phyloP scores from a whole-genome alignment of 2,888 invertebrate species.

The Hypsopygia costalis region DNA sequence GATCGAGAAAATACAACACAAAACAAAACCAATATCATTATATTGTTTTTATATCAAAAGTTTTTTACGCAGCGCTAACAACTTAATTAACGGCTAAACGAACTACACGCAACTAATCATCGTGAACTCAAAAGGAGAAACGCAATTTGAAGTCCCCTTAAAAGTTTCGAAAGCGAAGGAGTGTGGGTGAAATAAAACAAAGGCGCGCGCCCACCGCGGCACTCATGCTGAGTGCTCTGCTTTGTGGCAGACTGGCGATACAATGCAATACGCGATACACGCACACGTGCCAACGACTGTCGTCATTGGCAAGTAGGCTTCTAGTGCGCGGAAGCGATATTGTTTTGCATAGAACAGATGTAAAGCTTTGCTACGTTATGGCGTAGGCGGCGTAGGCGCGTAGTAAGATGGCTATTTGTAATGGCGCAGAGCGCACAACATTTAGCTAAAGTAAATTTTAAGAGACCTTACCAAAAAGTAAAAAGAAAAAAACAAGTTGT shows the following conservation, averaged over 20 bases:
- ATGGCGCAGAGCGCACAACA: too few species aligned
- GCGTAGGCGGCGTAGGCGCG: too few species aligned
- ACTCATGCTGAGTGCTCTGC: slow-evolving; percentile 77
- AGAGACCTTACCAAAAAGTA: too few species aligned
- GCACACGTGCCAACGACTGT: slow-evolving; percentile 27
- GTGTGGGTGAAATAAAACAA: slow-evolving; percentile 77
- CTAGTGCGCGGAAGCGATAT: slow-evolving; percentile 33
- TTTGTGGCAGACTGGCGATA: slow-evolving; percentile 69
- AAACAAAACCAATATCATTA: too few species aligned
- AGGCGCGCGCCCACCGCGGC: slow-evolving; percentile 69
- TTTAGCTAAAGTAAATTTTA: too few species aligned
- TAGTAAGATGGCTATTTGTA: too few species aligned
- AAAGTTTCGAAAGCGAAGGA: slow-evolving; percentile 71
- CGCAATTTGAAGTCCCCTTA: slow-evolving; percentile 69
- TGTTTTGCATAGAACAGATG: slow-evolving; percentile 25
- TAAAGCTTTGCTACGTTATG: too few species aligned
- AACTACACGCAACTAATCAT: slow-evolving; percentile 48
- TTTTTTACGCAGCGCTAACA: neutral
- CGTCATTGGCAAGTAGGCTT: slow-evolving; percentile 35
- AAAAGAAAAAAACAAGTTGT: too few species aligned
- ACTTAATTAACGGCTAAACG: neutral
- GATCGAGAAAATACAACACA: too few species aligned
- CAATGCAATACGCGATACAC: slow-evolving; percentile 55
- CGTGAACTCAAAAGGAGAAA: slow-evolving; percentile 55
- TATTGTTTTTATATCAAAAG: neutral